phyloP scores from a whole-genome alignment of 1,140 invertebrate species.

The Neocloeon triangulifer region DNA sequence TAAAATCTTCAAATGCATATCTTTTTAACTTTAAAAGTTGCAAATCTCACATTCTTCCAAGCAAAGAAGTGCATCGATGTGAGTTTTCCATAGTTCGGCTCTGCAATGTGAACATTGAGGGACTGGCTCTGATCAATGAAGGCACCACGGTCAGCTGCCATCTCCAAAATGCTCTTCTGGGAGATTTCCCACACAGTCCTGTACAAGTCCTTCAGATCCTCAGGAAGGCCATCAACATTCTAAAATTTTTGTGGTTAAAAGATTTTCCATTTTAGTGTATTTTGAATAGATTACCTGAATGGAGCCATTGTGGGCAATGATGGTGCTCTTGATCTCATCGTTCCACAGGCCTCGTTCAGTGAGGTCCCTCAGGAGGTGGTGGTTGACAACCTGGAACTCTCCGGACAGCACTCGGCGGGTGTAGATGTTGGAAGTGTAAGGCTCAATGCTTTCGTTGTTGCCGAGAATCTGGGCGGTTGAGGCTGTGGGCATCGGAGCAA shows the following conservation, averaged over 20 bases:
- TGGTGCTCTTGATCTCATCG: conserved; percentile 88
- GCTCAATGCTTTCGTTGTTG: conserved; percentile 97
- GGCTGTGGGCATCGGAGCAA: conserved; percentile 98
- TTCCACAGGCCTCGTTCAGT: conserved; percentile 81
- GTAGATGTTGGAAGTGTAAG: conserved; percentile 96
- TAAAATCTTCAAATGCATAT: no score
- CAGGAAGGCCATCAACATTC: conserved; percentile 69
- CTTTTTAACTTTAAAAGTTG: no score
- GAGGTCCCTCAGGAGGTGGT: conserved; percentile 83
- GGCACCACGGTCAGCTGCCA: conserved; percentile 93
- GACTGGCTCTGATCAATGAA: conserved; percentile 99
- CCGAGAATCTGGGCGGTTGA: conserved; percentile 98
- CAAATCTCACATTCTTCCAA: conserved; percentile 89
- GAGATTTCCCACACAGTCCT: conserved; percentile 99
- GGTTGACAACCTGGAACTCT: conserved; percentile 81
- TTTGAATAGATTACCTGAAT: conserved; percentile 40
- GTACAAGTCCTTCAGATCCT: conserved; percentile 75
- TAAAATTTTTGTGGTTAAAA: conserved; percentile 8
- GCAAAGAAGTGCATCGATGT: conserved; percentile 98
- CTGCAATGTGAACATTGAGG: conserved; percentile 87
- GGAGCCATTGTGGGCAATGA: conserved; percentile 82
- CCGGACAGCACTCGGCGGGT: conserved; percentile 81
- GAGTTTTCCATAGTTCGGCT: conserved; percentile 79
- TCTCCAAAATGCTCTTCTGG: conserved; percentile 82
- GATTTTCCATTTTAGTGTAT: no score